These are phyloP conservation scores for Synergus umbraculus DNA, from an alignment of 2,888 invertebrate genomes.

Conservation along the genomic window DNA sequence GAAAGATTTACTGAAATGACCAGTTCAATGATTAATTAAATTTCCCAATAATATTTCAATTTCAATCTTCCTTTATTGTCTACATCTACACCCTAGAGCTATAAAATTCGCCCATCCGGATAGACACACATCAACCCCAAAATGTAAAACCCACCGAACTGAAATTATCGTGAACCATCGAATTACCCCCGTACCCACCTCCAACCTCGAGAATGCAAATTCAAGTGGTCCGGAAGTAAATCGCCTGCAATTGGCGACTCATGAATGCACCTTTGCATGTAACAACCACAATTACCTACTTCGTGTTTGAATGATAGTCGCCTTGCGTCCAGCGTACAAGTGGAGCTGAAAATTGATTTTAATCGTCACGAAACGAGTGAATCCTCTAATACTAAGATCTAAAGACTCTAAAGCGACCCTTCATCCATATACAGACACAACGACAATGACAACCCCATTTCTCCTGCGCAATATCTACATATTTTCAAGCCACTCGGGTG, in stretches of 20 bases:
- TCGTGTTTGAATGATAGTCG: constrained; percentile 43
- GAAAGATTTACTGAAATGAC: no score
- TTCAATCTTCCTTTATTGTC: background rate
- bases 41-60: background rate
- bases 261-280: constrained; percentile 43
- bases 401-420: background rate
- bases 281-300: constrained; percentile 51
- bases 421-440: background rate
- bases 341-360: constrained; percentile 50
- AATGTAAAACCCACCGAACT: constrained; percentile 5
- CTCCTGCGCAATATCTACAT: constrained; percentile 23
- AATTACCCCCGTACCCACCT: background rate
- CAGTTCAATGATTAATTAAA: no score
- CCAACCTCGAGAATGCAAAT: constrained; percentile 33
- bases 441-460: background rate
- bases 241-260: constrained; percentile 46
- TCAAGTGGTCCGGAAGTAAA: constrained; percentile 50
- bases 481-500: constrained; percentile 24
- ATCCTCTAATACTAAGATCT: background rate
- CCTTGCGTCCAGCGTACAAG: constrained; percentile 50
- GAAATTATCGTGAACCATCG: constrained; percentile 20
- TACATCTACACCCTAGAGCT: background rate
- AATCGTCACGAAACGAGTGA: constrained; percentile 39
- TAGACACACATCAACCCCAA: background rate
- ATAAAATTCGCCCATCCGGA: background rate